A percentile compares a stretch with the other conserved stretches of the same genome.
Conservation (phyloP, 2,113 vertebrate species). For the Corythoichthys haematopterus region DNA sequence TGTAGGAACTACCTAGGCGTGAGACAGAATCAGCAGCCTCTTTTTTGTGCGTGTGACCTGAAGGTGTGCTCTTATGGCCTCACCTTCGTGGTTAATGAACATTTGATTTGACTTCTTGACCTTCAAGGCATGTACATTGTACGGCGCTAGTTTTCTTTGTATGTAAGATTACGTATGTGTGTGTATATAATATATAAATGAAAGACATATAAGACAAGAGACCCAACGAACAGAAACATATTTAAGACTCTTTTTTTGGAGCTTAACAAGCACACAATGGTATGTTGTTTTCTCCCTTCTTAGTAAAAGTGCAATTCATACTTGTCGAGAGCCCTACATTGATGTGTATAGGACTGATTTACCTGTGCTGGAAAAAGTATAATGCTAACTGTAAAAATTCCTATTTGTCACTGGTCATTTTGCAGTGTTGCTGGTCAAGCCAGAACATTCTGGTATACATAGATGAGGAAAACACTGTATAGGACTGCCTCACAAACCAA, state of each 20-base stretch:
- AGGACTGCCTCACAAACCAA: conserved; percentile 51
- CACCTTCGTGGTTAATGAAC: conserved; percentile 32
- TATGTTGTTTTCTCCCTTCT: conserved; percentile 20
- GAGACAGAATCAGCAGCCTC: conserved; percentile 13
- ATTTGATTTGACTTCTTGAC: conserved; percentile 36
- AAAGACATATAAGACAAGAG: conserved; percentile 53
- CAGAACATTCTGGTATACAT: conserved; percentile 45
- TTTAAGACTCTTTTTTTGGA: conserved; percentile 45
- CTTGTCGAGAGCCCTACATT: conserved; percentile 28
- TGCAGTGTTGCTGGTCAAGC: conserved; percentile 35
- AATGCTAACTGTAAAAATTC: conserved; percentile 34
- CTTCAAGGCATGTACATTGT: conserved; percentile 64
- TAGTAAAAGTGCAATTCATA: conserved; percentile 7
- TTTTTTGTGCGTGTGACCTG: conserved; percentile 6
- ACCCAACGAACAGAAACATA: conserved; percentile 56
- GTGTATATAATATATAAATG: conserved; percentile 69
- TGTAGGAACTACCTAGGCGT: conserved; percentile 7
- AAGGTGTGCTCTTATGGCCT: conserved; percentile 16
- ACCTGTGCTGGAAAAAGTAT: conserved; percentile 39
- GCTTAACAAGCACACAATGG: conserved; percentile 22
- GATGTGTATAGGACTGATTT: conserved; percentile 39
- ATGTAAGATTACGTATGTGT: conserved; percentile 59
- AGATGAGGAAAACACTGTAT: conserved; percentile 58
- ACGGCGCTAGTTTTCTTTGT: conserved; percentile 62
- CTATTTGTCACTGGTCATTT: conserved; percentile 40